Base-by-base conservation (phyloP, 1,140 invertebrate species). In the Cherax destructor region DNA sequence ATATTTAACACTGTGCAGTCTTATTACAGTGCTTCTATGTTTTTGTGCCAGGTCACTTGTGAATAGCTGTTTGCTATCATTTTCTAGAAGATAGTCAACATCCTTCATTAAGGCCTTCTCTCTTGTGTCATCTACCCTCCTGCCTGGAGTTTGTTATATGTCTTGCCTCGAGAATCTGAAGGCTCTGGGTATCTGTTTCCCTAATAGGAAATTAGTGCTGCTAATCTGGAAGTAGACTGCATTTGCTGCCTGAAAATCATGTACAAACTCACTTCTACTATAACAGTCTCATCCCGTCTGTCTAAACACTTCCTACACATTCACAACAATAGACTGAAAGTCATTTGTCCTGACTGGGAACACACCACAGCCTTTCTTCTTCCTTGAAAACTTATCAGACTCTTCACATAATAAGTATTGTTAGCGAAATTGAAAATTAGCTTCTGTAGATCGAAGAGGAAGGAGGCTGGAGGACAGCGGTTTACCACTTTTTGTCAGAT, bases 11-110 rank as follows among this genome's bases (percentile, higher is more conserved):
- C 30, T 41, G 49, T 49, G 72, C 59, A 6, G 16, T n/a, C 18
- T 79, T 72, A 47, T 79, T 49, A 78, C 11, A 52, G 41, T 77
- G 78, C 85, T 87, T 72, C 74, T 87, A 78, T 72, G 78, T 87
- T 52, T 87, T 49, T 87, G 30, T 24, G 78, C 77, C 18, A 87
- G 9, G 65, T 86, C 84, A 7, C 47, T 72, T 74, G 18, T 80
- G 84, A 41, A 41, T 41, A 41, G 30, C 30, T 86, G 84, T 30
- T 47, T 41, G 47, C 74, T 65, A 77, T 86, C 84, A 76, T 86
- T 69, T 10, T 86, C 72, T 61, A 74, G 61, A 41, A 18, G 65
- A 2, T 41, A 41, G 30, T 41, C 30, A 41, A 41, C 30, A 41
- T 0, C 30, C 30, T 41, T 41, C 30, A 41, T 41, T 41, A 41